Evolutionary conservation across 1,140 invertebrate genomes (phyloP), one percentile per base, ranked within the genome.

Genomic region (Brachionus asplanchnoidis): DNA sequence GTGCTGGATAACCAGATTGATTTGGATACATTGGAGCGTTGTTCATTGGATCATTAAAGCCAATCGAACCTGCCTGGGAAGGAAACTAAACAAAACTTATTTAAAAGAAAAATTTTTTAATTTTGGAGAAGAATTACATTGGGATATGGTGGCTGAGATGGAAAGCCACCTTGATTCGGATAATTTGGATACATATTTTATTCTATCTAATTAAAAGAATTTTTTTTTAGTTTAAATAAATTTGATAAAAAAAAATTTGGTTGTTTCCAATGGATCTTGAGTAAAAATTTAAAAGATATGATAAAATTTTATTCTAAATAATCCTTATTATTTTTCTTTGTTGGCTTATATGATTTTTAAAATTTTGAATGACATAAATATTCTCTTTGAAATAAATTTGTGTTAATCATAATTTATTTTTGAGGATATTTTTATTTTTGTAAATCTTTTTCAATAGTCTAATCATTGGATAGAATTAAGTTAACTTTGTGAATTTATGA

Each of bases 131-230:
- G 44, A 1, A 40, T 20, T 17, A 73, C 68, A 23, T 42, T 42
- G 53, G 42, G 42, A 50, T 14, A 77, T n/a, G 40, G 42, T 44
- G 40, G 44, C 14, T 77, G 40, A 77, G 42, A 46, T 26, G 73
- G 73, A 50, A 46, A 77, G 11, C 73, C 73, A 28, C 73, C 73
- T 77, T 77, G 73, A 46, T 77, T 77, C n/a, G 73, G 73, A 28
- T 77, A 77, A 14, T 77, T 77, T 23, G 73, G 73, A 32, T 77
- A 77, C 73, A 77, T 77, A 5, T 36, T 77, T 53, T 53, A 14
- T 77, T 36, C 42, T 20, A 50, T 77, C n/a, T 77, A 53, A 77
- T 28, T 77, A 50, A 77, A 50, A 77, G n/a, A 14, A 50, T 28
- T 14, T 17, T n/a, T 77, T 50, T 28, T 26, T 8, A n/a, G n/a